Percentiles rank a stretch among this genome's conserved stretches.
phyloP scores from a whole-genome alignment of 2,888 invertebrate genomes.

The Coleophora deauratella region DNA sequence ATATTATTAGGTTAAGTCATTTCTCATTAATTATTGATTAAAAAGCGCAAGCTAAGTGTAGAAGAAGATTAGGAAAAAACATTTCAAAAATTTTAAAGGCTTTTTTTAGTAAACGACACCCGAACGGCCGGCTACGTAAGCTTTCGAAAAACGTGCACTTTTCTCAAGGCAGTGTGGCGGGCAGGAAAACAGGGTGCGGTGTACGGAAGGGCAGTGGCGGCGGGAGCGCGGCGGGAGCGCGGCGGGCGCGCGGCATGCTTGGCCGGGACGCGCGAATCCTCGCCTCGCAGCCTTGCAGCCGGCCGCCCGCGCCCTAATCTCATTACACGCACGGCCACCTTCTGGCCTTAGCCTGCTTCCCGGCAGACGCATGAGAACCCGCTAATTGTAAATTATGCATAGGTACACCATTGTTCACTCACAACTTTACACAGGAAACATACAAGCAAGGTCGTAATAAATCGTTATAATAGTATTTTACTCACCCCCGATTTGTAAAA shows the following conservation, averaged over 20 bases:
- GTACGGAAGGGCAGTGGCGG: slow-evolving; percentile 11
- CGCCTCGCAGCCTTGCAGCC: slow-evolving; percentile 24
- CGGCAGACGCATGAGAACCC: slow-evolving; percentile 26
- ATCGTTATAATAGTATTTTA: background rate
- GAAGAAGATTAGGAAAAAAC: no score
- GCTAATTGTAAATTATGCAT: slow-evolving; percentile 20
- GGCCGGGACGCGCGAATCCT: slow-evolving; percentile 24
- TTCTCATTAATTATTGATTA: no score
- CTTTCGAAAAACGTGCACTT: no score
- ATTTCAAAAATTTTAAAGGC: no score
- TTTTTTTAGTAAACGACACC: no score
- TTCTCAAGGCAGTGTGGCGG: slow-evolving; percentile 15
- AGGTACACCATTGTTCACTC: slow-evolving; percentile 12
- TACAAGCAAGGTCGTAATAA: background rate
- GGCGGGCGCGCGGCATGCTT: slow-evolving; percentile 16
- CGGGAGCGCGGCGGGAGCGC: slow-evolving; percentile 13
- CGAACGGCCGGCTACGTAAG: no score
- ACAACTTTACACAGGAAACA: background rate
- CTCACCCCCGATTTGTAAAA: slow-evolving; percentile 15
- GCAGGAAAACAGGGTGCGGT: slow-evolving; percentile 28
- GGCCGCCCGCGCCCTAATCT: slow-evolving; percentile 39
- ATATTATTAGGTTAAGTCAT: no score
- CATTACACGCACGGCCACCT: slow-evolving; percentile 44
- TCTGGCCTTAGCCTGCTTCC: slow-evolving; percentile 43
- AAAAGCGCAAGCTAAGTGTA: no score